These are phyloP conservation scores for Hyperopisus bebe DNA, from an alignment of 2,113 vertebrate species.

Conservation along the genomic window DNA sequence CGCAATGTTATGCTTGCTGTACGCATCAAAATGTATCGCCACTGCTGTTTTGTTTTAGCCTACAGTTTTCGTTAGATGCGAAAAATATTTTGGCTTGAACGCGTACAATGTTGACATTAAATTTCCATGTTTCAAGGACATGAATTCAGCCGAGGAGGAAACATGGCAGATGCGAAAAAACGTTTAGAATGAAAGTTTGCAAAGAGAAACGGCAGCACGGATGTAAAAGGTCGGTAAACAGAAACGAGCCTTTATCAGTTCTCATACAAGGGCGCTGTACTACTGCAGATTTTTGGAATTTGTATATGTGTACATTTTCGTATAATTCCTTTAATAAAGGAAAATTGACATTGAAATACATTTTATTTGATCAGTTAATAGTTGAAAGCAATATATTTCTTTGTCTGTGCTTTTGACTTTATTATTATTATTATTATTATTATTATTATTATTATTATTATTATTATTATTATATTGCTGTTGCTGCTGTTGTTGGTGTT, in stretches of 20 bases:
- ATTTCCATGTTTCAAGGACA: not conserved
- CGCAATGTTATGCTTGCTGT: constrained; percentile 7
- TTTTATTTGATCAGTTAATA: constrained; percentile 15
- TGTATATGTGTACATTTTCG: constrained; percentile 21
- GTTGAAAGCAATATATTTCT: not conserved
- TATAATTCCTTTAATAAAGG: constrained; percentile 19
- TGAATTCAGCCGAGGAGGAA: not conserved
- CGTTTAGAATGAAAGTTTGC: constrained; percentile 16
- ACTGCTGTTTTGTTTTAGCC: not conserved
- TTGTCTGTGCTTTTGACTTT: not conserved
- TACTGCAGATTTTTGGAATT: constrained; percentile 17
- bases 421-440: constrained; percentile 8
- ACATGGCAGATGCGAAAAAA: not conserved
- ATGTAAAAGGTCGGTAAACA: not conserved
- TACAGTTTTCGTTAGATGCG: not conserved
- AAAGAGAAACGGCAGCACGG: not conserved
- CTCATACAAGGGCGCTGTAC: constrained; percentile 12
- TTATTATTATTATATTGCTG: constrained; percentile 7
- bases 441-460: constrained; percentile 22
- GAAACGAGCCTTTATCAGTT: not conserved
- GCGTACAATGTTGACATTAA: not conserved
- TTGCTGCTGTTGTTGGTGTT: not conserved
- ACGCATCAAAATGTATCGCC: constrained; percentile 8
- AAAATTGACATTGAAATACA: constrained; percentile 4
- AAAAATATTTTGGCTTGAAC: not conserved